These are phyloP conservation scores for Lepidocyrtinus sp. DNA, from an alignment of 2,888 invertebrate genomes.

Conservation along the genomic window DNA sequence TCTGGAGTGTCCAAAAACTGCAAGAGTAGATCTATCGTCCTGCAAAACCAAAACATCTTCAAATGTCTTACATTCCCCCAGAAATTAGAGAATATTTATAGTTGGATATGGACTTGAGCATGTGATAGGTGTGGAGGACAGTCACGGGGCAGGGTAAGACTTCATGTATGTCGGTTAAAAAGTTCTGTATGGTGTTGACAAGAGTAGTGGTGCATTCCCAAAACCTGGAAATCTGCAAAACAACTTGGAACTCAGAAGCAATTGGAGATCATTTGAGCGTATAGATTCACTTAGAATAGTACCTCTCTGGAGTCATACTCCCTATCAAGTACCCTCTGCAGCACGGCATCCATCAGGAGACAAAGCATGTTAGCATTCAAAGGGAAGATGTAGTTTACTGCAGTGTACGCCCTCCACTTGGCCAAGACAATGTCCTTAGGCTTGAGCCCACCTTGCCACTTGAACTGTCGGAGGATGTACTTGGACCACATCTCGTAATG, in stretches of 20 bases:
- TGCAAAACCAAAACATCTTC: neutral
- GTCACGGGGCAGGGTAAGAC: constrained; percentile 49
- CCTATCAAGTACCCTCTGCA: constrained; percentile 2
- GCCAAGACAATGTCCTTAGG: constrained; percentile 61
- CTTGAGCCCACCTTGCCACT: constrained; percentile 56
- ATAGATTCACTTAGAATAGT: neutral
- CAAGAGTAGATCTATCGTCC: constrained; percentile 39
- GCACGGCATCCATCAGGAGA: constrained; percentile 41
- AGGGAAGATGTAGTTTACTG: constrained; percentile 49
- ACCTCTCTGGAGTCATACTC: constrained; percentile 53
- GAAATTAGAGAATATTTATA: neutral
- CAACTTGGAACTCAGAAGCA: too few species aligned
- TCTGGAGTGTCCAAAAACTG: constrained; percentile 25
- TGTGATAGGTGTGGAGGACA: constrained; percentile 51
- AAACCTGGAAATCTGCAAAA: constrained; percentile 39
- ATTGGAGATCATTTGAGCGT: neutral
- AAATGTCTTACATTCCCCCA: neutral
- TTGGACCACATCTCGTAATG: constrained; percentile 52
- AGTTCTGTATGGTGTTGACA: constrained; percentile 29
- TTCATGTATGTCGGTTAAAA: constrained; percentile 45
- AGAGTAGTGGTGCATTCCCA: constrained; percentile 30
- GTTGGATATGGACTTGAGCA: constrained; percentile 50
- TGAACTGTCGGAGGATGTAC: constrained; percentile 52
- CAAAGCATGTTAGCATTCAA: constrained; percentile 56
- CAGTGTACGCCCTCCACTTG: constrained; percentile 55